These are phyloP conservation scores for Oligia strigilis DNA, from an alignment of 2,888 invertebrate species.

Conservation along the genomic window DNA sequence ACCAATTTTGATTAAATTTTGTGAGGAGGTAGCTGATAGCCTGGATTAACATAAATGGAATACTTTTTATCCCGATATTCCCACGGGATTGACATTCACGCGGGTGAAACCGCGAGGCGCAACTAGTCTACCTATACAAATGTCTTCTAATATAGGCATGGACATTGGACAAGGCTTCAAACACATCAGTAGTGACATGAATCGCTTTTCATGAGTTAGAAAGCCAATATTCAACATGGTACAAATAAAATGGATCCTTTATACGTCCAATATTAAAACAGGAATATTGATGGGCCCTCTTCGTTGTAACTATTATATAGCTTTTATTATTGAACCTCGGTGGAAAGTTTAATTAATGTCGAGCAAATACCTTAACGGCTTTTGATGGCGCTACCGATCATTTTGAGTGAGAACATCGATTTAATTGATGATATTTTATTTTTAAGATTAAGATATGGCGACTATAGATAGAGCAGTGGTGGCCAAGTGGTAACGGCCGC, in stretches of 20 bases:
- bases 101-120: no score
- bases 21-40: no score
- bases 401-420: constrained; percentile 5
- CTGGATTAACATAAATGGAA: no score
- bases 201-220: constrained; percentile 25
- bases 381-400: constrained; percentile 28
- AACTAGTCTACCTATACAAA: neutral
- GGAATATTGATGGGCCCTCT: constrained; percentile 59
- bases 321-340: constrained; percentile 51
- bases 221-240: constrained; percentile 21
- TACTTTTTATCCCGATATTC: no score
- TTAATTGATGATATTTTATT: neutral
- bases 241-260: constrained; percentile 42
- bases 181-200: constrained; percentile 17
- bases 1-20: no score
- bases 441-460: neutral
- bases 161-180: neutral
- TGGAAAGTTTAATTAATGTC: constrained; percentile 55
- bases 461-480: no score
- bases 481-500: no score
- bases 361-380: constrained; percentile 34
- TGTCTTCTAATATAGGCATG: neutral
- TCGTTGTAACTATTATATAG: constrained; percentile 52
- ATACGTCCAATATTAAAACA: constrained; percentile 62
- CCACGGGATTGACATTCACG: no score